Evolutionary conservation across 2,888 invertebrate species (phyloP).

Genomic region (Oligia latruncula): DNA sequence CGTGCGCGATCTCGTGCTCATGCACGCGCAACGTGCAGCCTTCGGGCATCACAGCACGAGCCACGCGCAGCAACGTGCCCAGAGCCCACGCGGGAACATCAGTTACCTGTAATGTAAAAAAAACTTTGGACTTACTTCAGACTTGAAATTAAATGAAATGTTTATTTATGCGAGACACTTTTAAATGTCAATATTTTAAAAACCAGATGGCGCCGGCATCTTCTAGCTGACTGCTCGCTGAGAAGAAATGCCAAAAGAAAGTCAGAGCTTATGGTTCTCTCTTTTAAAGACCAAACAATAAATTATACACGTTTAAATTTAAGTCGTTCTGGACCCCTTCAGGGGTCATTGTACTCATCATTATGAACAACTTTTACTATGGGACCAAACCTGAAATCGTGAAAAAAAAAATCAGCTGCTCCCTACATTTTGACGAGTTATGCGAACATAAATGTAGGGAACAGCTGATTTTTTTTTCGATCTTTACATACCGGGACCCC

Average conservation of each 20-base stretch:
- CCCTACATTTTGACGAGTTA: no score
- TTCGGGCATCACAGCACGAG: conserved; percentile 94
- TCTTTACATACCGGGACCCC: no score
- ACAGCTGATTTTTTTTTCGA: no score
- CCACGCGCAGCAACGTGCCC: conserved; percentile 93
- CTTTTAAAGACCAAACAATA: neutral
- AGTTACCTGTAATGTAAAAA: conserved; percentile 81
- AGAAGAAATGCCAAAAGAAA: neutral
- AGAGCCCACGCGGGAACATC: conserved; percentile 92
- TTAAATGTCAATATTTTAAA: neutral
- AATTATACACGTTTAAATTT: neutral
- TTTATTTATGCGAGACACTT: neutral
- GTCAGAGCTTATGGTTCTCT: neutral
- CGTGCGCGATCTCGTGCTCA: conserved; percentile 92
- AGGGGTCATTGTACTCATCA: no score
- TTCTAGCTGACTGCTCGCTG: neutral
- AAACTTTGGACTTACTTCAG: neutral
- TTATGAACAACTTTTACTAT: no score
- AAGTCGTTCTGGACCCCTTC: no score
- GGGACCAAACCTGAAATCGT: no score
- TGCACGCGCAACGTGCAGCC: conserved; percentile 94
- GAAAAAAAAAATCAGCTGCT: no score
- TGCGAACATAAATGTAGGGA: no score
- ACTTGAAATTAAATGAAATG: neutral
- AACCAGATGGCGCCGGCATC: neutral